phyloP scores from a whole-genome alignment of 2,888 invertebrate genomes.

The Phanerotoma sp. region DNA sequence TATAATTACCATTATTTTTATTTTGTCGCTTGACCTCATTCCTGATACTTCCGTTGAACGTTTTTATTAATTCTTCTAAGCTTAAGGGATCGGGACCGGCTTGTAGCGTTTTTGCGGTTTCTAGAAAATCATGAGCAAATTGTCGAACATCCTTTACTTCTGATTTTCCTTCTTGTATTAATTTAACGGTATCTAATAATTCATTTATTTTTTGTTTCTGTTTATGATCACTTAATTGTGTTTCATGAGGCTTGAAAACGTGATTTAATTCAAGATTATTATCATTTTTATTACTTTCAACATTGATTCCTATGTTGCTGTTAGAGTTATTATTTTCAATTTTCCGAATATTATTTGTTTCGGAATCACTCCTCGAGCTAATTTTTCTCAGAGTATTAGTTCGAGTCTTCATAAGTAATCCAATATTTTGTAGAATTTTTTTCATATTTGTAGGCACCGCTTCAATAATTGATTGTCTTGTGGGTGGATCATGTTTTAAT shows the following conservation, averaged over 20 bases:
- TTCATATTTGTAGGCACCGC: constrained; percentile 53
- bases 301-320: too few relatives aligned
- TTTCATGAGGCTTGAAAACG: constrained; percentile 55
- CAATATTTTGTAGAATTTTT: constrained; percentile 54
- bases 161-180: constrained; percentile 51
- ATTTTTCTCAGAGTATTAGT: background rate
- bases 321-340: too few relatives aligned
- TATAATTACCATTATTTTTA: constrained; percentile 7
- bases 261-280: constrained; percentile 37
- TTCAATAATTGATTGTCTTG: constrained; percentile 43
- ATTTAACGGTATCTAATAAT: constrained; percentile 51
- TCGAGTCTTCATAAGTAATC: constrained; percentile 41
- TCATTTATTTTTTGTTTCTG: constrained; percentile 58
- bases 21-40: constrained; percentile 54
- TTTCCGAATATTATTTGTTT: constrained; percentile 13
- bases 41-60: constrained; percentile 49
- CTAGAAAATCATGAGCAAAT: constrained; percentile 44
- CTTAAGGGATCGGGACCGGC: constrained; percentile 51
- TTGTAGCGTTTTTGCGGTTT: constrained; percentile 44
- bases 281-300: too few relatives aligned
- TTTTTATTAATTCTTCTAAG: constrained; percentile 49
- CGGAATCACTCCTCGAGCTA: background rate
- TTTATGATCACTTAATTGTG: constrained; percentile 53
- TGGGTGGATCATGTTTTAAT: constrained; percentile 31
- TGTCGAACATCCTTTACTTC: constrained; percentile 44